Evolutionary conservation across 2,888 invertebrate genomes (phyloP), one percentile per base, ranked within the genome.

Genomic region (Drosophila borborema): DNA sequence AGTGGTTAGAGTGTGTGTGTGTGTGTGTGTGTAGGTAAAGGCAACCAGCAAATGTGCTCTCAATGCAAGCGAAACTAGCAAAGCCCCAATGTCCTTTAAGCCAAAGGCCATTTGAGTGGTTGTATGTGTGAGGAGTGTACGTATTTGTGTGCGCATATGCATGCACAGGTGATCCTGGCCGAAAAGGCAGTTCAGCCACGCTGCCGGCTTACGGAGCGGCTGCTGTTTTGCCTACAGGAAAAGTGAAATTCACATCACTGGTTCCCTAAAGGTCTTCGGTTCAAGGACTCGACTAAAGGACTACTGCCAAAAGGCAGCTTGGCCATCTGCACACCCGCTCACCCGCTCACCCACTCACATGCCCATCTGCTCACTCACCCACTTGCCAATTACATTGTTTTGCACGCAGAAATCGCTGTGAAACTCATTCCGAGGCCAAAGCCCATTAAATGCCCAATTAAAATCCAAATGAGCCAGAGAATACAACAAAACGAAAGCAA

Each of bases 381-480:
- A 69, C 51, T 60, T 55, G 67, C 62, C 81, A 80, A 58, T 77
- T 72, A 67, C 59, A 60, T 71, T 76, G 71, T 72, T 66, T 64
- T 51, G 34, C 14, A 51, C 51, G 69, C 56, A 64, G 54, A 40
- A 54, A 40, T 54, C 20, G 9, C 34, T 70, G 63, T 53, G 43
- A 53, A 74, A 63, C 56, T 51, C 65, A 80, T 66, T 63, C 49
- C 55, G 55, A 45, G 62, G 61, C 55, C 74, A 59, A 79, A 41
- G 51, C 70, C 77, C 64, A 77, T 77, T 80, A 77, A 77, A 77
- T 64, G 81, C 67, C 77, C 67, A 64, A 74, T 74, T 77, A 83
- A 62, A 78, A 68, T 58, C 68, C 68, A 78, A 70, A 84, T 82
- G 79, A 74, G 70, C 67, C 66, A 46, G 51, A 34, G 68, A 74